Evolutionary conservation across 2,888 invertebrate species (phyloP), one percentile per base, ranked within the genome.

Genomic region (Resseliella maxima): DNA sequence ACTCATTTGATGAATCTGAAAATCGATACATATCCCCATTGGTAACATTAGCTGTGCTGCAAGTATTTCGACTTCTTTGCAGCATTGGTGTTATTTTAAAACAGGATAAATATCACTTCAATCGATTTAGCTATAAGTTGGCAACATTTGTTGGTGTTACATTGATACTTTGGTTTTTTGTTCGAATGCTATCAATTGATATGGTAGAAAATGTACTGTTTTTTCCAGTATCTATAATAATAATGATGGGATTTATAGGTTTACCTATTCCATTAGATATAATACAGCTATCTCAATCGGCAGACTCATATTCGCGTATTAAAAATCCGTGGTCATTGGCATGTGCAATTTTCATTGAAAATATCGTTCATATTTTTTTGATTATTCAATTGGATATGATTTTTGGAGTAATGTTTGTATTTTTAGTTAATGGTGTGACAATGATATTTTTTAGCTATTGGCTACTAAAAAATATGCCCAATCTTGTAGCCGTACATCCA

Each of bases 91-190:
- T 38, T 21, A 38, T 38, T 5, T n/a, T 38, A 1, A 21, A n/a
- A 21, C 83, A 83, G 8, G 38, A 83, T 38, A 83, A 83, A 83
- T 83, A 83, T n/a, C 38, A 83, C n/a, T 83, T 83, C 24, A 83
- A 83, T 83, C 38, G 83, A 83, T 83, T 83, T 83, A n/a, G 83
- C 38, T 83, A 83, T 12, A 83, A 83, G n/a, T n/a, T 83, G 83
- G 83, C 83, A 38, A 0, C 10, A 5, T 18, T 83, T 8, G 6
- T 6, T 38, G 83, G 83, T 8, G n/a, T 24, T 0, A 38, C 41
- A 0, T n/a, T 83, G 1, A 36, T 83, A 0, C 5, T 83, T 36
- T 83, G 83, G 83, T 83, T 83, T 38, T 0, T 38, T n/a, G 38
- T 31, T 21, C 83, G 83, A 38, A 38, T 83, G 0, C 2, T 83